A percentile compares a stretch with the other conserved stretches of the same genome.
Evolutionary conservation across 2,888 invertebrate genomes (phyloP).

Genomic region (Cistogaster globosa): DNA sequence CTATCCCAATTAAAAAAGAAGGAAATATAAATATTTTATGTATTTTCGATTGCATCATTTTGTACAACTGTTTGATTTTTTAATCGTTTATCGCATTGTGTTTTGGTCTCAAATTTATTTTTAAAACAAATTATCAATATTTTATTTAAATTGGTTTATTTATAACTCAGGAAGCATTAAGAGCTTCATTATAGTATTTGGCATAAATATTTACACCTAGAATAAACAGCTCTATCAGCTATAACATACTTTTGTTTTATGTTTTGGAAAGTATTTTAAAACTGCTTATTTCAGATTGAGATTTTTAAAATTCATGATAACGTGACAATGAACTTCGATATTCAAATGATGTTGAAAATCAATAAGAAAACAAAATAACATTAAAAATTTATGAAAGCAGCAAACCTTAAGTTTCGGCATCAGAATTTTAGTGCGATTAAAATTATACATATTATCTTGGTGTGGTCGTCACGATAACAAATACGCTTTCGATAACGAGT

Average conservation of each 20-base stretch:
- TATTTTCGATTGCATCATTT: conserved; percentile 31
- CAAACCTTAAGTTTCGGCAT: too few relatives aligned
- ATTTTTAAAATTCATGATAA: conserved; percentile 11
- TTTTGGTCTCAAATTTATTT: neutral
- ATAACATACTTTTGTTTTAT: neutral
- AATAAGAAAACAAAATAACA: too few relatives aligned
- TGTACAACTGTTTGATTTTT: neutral
- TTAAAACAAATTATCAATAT: conserved; percentile 6
- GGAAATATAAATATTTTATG: conserved; percentile 9
- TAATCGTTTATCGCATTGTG: neutral
- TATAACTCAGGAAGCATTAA: conserved; percentile 42
- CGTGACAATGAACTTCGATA: conserved; percentile 16
- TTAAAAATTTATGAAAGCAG: too few relatives aligned
- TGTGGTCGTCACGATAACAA: too few relatives aligned
- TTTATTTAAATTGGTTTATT: conserved; percentile 4
- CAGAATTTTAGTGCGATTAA: too few relatives aligned
- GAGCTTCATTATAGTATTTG: neutral
- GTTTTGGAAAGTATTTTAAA: conserved; percentile 8
- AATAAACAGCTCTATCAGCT: neutral
- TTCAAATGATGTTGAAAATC: neutral
- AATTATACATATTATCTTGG: too few relatives aligned
- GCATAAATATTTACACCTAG: neutral
- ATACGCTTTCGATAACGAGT: too few relatives aligned
- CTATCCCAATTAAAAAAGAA: conserved; percentile 19
- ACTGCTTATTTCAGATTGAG: conserved; percentile 5